These are phyloP conservation scores for Sebastes jordani DNA, from an alignment of 2,797 vertebrate species.

Conservation along the genomic window DNA sequence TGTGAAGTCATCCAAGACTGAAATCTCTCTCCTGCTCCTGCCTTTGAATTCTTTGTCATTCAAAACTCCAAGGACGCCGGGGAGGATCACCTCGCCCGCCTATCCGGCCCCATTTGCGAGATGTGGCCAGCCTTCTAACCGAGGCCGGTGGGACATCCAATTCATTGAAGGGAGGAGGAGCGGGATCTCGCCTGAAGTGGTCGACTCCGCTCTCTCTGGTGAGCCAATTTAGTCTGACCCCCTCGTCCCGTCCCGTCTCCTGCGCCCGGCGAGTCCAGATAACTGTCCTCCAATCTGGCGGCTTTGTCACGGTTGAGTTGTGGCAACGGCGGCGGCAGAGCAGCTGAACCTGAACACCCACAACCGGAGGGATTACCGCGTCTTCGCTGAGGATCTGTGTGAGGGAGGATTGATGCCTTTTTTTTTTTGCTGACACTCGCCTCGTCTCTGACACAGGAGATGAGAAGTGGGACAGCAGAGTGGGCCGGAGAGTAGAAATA, in stretches of 20 bases:
- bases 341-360: constrained; percentile 70
- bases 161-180: constrained; percentile 64
- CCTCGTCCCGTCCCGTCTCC: constrained; percentile 44
- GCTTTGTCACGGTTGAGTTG: constrained; percentile 75
- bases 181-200: constrained; percentile 62
- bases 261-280: constrained; percentile 59
- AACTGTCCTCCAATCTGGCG: constrained; percentile 70
- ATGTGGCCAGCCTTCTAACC: constrained; percentile 33
- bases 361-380: constrained; percentile 57
- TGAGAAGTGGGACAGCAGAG: constrained; percentile 42
- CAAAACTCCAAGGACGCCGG: constrained; percentile 58
- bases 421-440: constrained; percentile 50
- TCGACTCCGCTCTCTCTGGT: constrained; percentile 54
- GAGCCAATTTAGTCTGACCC: constrained; percentile 75
- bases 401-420: constrained; percentile 39
- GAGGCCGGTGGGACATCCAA: constrained; percentile 60
- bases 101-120: constrained; percentile 56
- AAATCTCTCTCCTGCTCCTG: constrained; percentile 18
- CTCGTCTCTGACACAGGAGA: constrained; percentile 32
- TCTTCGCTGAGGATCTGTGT: constrained; percentile 28
- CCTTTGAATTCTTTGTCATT: constrained; percentile 48
- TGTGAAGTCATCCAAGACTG: not conserved
- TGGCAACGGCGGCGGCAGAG: constrained; percentile 16
- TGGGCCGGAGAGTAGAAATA: not conserved
- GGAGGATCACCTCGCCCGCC: constrained; percentile 55